These are phyloP conservation scores for Epinotia brunnichana DNA, from an alignment of 2,888 invertebrate species.

Conservation along the genomic window DNA sequence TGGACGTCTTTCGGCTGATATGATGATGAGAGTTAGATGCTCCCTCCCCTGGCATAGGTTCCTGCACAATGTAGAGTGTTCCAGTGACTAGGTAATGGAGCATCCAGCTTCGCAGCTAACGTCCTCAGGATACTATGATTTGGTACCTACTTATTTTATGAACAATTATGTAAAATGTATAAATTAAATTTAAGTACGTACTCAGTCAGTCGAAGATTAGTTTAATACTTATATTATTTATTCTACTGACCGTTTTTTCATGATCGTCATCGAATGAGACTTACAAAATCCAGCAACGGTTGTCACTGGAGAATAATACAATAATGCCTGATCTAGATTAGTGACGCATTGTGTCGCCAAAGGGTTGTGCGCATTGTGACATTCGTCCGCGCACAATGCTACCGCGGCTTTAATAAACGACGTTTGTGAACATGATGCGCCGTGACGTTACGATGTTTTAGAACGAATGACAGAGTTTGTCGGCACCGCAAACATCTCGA, in stretches of 20 bases:
- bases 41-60: too few species aligned
- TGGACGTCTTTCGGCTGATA: too few species aligned
- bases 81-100: too few species aligned
- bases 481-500: conserved; percentile 59
- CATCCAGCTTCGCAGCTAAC: too few species aligned
- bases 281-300: conserved; percentile 55
- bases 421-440: neutral
- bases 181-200: too few species aligned
- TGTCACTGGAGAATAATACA: conserved; percentile 57
- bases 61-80: too few species aligned
- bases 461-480: conserved; percentile 18
- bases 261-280: conserved; percentile 69
- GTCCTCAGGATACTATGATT: too few species aligned
- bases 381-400: conserved; percentile 56
- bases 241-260: conserved; percentile 47
- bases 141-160: too few species aligned
- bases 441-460: conserved; percentile 9
- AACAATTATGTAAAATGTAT: too few species aligned
- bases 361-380: conserved; percentile 69
- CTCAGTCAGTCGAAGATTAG: too few species aligned
- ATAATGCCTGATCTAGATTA: conserved; percentile 72
- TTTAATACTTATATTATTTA: neutral
- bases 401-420: neutral
- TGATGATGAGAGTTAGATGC: too few species aligned
- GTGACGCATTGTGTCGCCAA: conserved; percentile 71